A percentile compares a stretch with the other conserved stretches of the same genome.
Evolutionary conservation across 2,888 invertebrate genomes (phyloP).

Genomic region (Proisotoma minuta): DNA sequence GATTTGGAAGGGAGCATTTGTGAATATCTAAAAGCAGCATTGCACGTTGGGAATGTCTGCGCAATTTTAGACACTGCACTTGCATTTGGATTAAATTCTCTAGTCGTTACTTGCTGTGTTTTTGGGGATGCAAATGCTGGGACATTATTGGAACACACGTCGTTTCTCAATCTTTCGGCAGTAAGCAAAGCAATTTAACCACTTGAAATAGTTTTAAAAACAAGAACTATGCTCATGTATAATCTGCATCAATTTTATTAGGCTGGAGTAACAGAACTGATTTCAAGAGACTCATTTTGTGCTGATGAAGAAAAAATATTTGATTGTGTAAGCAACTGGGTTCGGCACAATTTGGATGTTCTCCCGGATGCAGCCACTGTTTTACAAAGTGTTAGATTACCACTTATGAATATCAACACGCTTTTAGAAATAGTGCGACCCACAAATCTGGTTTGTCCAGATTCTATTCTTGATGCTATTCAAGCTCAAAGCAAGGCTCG

Average conservation of each 20-base stretch:
- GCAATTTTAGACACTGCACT: conserved; percentile 90
- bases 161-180: conserved; percentile 76
- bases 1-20: conserved; percentile 88
- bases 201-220: neutral
- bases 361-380: conserved; percentile 49
- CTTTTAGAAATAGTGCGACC: conserved; percentile 83
- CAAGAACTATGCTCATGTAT: neutral
- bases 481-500: conserved; percentile 74
- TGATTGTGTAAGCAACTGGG: conserved; percentile 53
- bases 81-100: conserved; percentile 59
- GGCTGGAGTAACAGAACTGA: conserved; percentile 75
- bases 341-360: conserved; percentile 67
- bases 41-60: conserved; percentile 85
- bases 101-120: conserved; percentile 73
- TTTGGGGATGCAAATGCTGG: conserved; percentile 86
- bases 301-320: conserved; percentile 93
- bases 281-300: conserved; percentile 91
- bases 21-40: conserved; percentile 81
- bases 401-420: conserved; percentile 81
- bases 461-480: conserved; percentile 90
- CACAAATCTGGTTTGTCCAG: conserved; percentile 77
- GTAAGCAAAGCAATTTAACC: conserved; percentile 52
- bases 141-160: conserved; percentile 76
- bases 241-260: conserved; percentile 48
- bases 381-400: conserved; percentile 62